Percentiles rank a stretch among this genome's conserved stretches.
Evolutionary conservation across 2,888 invertebrate genomes (phyloP).

Genomic region (Heteromyza rotundicornis): DNA sequence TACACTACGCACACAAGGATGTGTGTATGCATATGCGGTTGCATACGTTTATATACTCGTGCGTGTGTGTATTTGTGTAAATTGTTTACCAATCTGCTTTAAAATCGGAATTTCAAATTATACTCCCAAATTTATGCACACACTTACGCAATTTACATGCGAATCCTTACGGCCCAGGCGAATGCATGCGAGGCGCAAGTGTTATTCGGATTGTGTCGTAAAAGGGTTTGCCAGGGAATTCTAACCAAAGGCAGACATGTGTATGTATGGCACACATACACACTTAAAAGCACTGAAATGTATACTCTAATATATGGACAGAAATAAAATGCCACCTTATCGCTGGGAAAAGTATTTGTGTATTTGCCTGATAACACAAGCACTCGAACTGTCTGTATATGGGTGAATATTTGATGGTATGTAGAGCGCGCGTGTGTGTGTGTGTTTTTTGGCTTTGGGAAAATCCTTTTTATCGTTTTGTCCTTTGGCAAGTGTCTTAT

Average conservation of each 20-base stretch:
- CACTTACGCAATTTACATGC: conserved; percentile 50
- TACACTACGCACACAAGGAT: not conserved
- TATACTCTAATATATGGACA: not conserved
- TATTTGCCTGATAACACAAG: not conserved
- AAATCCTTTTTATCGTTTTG: conserved; percentile 5
- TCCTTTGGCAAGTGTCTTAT: conserved; percentile 3
- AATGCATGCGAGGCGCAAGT: not conserved
- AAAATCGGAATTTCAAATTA: conserved; percentile 57
- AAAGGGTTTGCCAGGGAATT: not conserved
- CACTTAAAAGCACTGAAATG: not conserved
- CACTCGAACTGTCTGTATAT: not conserved
- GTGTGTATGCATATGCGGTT: not conserved
- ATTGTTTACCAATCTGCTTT: conserved; percentile 56
- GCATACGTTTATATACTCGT: too few relatives aligned
- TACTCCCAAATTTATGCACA: conserved; percentile 48
- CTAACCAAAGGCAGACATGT: not conserved
- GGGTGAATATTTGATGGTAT: too few relatives aligned
- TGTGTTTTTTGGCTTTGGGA: conserved; percentile 10
- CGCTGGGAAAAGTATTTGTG: not conserved
- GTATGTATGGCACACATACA: not conserved
- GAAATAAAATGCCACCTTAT: conserved; percentile 1
- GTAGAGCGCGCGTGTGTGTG: conserved; percentile 18
- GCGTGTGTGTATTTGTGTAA: conserved; percentile 47
- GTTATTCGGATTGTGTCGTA: not conserved
- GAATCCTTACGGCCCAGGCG: not conserved